Percentiles rank a stretch among this genome's conserved stretches.
These are phyloP conservation scores for Drosophila virilis DNA, from an alignment of 1,140 invertebrate species.

Conservation along the genomic window DNA sequence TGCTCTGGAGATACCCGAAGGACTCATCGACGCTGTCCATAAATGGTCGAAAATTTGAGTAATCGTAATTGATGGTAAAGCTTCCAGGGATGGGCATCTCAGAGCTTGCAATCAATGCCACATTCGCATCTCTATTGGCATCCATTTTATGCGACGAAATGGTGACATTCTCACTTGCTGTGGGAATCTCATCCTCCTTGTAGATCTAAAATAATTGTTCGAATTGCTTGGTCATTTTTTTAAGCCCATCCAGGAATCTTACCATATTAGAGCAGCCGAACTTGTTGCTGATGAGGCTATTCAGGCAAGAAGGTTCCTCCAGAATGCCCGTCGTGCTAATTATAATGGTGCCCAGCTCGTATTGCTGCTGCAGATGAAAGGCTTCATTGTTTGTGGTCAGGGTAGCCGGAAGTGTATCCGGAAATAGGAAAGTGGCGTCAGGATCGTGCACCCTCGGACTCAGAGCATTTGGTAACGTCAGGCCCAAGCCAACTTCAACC, in stretches of 20 bases:
- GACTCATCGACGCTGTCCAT: constrained; percentile 69
- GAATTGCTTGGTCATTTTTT: too few relatives aligned
- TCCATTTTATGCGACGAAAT: constrained; percentile 41
- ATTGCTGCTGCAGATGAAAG: constrained; percentile 44
- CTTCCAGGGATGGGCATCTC: constrained; percentile 23
- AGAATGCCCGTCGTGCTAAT: constrained; percentile 38
- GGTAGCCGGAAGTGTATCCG: neutral
- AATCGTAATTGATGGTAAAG: constrained; percentile 47
- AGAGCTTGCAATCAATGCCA: constrained; percentile 14
- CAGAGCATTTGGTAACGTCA: constrained; percentile 10
- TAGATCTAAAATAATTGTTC: constrained; percentile 31
- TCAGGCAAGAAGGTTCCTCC: constrained; percentile 27
- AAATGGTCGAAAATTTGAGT: constrained; percentile 53
- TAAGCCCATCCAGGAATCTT: neutral
- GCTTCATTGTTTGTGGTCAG: constrained; percentile 16
- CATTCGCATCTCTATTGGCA: constrained; percentile 20
- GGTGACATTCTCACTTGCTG: constrained; percentile 39
- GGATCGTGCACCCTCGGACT: neutral
- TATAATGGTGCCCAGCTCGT: constrained; percentile 57
- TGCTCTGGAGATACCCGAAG: constrained; percentile 56
- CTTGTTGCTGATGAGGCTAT: constrained; percentile 41
- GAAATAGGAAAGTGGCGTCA: neutral
- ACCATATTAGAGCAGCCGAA: constrained; percentile 49
- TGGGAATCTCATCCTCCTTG: constrained; percentile 41
- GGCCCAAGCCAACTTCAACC: constrained; percentile 1